Conservation (phyloP, 2,888 invertebrate genomes). For the Pardosa pseudoannulata region DNA sequence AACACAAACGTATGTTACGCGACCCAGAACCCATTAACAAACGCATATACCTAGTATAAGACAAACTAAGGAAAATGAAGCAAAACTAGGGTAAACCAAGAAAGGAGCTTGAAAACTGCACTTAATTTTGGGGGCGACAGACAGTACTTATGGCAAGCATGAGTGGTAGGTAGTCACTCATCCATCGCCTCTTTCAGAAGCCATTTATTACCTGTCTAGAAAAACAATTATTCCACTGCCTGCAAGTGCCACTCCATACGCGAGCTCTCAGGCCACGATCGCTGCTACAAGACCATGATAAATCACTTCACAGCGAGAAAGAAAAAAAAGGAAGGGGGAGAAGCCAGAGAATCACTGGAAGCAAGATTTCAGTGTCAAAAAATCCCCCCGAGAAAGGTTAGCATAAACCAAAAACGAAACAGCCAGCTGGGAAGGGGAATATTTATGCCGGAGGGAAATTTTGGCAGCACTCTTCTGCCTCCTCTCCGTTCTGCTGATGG, state of each 20-base stretch:
- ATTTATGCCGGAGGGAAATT: slow-evolving; percentile 60
- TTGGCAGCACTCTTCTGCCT: background rate
- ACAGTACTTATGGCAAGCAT: too few relatives aligned
- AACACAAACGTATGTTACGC: too few relatives aligned
- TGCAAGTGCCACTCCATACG: slow-evolving; percentile 37
- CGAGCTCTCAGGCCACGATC: background rate
- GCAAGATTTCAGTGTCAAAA: slow-evolving; percentile 57
- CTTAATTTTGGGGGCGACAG: too few relatives aligned
- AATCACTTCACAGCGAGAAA: slow-evolving; percentile 28
- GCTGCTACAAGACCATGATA: slow-evolving; percentile 21
- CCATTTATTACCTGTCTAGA: slow-evolving; percentile 25
- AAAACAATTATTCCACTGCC: slow-evolving; percentile 30
- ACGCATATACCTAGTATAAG: too few relatives aligned
- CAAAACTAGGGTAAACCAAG: too few relatives aligned
- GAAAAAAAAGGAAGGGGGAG: background rate
- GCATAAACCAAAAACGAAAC: background rate
- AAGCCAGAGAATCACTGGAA: background rate
- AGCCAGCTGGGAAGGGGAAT: slow-evolving; percentile 15
- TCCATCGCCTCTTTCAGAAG: slow-evolving; percentile 6
- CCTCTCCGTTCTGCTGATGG: background rate
- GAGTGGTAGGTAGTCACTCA: background rate
- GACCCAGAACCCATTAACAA: too few relatives aligned
- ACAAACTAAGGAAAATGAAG: too few relatives aligned
- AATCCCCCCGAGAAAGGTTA: background rate
- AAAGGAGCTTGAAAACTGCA: too few relatives aligned